phyloP scores from a whole-genome alignment of 1,140 invertebrate genomes.

The Hycleus phaleratus region DNA sequence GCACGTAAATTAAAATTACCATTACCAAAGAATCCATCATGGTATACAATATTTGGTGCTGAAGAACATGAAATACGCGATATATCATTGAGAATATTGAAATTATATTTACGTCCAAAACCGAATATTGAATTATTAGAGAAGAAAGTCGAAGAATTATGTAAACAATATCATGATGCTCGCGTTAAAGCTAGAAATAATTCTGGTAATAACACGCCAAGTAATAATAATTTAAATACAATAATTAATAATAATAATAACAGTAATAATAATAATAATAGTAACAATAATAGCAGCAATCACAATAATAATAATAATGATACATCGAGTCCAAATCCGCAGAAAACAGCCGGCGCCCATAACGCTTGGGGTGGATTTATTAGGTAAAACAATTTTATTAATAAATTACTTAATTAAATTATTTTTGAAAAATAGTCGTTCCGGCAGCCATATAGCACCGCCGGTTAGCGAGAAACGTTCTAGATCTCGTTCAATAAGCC shows the following conservation, averaged over 20 bases:
- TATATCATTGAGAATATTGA: slow-evolving; percentile 75
- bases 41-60: slow-evolving; percentile 83
- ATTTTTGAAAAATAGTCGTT: slow-evolving; percentile 26
- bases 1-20: slow-evolving; percentile 79
- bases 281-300: too few species aligned
- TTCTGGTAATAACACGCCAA: slow-evolving; percentile 38
- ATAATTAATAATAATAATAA: too few species aligned
- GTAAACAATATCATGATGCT: slow-evolving; percentile 66
- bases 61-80: slow-evolving; percentile 75
- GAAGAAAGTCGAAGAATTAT: slow-evolving; percentile 64
- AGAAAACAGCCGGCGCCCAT: slow-evolving; percentile 45
- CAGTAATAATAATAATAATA: slow-evolving; percentile 24
- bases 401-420: too few species aligned
- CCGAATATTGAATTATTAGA: slow-evolving; percentile 69
- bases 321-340: slow-evolving; percentile 38
- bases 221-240: slow-evolving; percentile 31
- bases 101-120: slow-evolving; percentile 74
- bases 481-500: slow-evolving; percentile 42
- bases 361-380: slow-evolving; percentile 62
- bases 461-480: slow-evolving; percentile 36
- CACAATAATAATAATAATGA: slow-evolving; percentile 40
- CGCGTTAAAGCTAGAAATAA: slow-evolving; percentile 56
- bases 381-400: slow-evolving; percentile 28
- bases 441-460: slow-evolving; percentile 41
- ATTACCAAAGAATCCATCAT: slow-evolving; percentile 78